Conservation (phyloP, 1,140 invertebrate genomes). For the Eumaeus atala region DNA sequence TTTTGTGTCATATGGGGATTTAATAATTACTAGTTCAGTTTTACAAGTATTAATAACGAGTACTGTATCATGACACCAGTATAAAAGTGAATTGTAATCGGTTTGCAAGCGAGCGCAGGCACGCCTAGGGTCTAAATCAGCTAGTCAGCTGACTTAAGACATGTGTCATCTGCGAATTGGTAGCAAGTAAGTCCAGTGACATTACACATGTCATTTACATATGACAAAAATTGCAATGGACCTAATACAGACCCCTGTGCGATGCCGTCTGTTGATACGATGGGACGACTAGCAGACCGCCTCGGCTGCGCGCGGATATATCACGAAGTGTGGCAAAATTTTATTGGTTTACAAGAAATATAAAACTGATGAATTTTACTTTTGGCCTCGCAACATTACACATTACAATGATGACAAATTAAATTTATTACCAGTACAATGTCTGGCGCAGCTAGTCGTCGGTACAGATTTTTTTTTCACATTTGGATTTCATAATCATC, state of each 20-base stretch:
- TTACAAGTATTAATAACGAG: background rate
- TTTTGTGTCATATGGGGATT: background rate
- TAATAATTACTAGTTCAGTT: background rate
- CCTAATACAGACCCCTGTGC: no score
- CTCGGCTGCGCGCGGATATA: no score
- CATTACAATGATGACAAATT: no score
- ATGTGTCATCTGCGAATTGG: no score
- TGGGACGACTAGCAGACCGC: slow-evolving; percentile 19
- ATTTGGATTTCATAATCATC: no score
- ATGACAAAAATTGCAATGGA: slow-evolving; percentile 23
- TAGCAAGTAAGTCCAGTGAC: slow-evolving; percentile 14
- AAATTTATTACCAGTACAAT: no score
- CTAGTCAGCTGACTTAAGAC: slow-evolving; percentile 32
- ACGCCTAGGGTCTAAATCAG: slow-evolving; percentile 28
- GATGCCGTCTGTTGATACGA: slow-evolving; percentile 17
- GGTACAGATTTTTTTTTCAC: no score
- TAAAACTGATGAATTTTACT: no score
- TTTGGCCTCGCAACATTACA: no score
- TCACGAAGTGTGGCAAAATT: no score
- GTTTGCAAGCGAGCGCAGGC: slow-evolving; percentile 19
- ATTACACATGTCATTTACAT: slow-evolving; percentile 28
- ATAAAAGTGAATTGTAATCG: slow-evolving; percentile 17
- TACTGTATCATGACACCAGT: background rate
- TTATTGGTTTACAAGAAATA: no score
- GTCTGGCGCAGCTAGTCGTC: no score